Conservation (phyloP, 1,140 invertebrate species). For the Ruditapes philippinarum region DNA sequence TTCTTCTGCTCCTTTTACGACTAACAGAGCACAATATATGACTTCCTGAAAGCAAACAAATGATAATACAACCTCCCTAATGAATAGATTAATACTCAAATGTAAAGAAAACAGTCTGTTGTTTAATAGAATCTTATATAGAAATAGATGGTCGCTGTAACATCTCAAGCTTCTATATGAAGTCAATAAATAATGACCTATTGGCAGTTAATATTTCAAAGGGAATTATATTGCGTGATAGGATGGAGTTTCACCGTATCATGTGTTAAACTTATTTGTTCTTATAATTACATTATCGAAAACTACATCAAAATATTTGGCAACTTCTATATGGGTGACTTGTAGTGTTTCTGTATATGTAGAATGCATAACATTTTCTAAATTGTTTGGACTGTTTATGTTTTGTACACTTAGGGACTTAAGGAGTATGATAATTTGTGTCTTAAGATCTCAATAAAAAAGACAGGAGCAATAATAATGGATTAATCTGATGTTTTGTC, state of each 20-base stretch:
- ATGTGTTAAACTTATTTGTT: constrained; percentile 25
- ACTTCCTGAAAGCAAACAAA: too few relatives aligned
- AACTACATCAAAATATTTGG: constrained; percentile 25
- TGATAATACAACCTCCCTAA: too few relatives aligned
- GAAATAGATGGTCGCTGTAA: background rate
- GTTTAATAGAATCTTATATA: background rate
- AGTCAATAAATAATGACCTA: constrained; percentile 31
- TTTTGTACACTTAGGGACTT: background rate
- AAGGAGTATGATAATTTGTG: background rate
- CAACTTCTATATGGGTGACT: background rate
- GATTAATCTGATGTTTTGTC: background rate
- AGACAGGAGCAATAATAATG: background rate
- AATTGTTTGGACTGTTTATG: background rate
- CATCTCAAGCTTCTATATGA: background rate
- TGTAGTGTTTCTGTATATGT: background rate
- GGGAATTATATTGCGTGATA: constrained; percentile 19
- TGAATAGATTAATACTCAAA: background rate
- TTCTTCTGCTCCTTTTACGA: too few relatives aligned
- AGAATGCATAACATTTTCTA: background rate
- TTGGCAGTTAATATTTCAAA: background rate
- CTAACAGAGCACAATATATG: too few relatives aligned
- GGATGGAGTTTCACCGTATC: background rate
- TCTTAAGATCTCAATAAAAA: background rate
- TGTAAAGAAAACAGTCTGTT: background rate
- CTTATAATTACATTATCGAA: constrained; percentile 33